Evolutionary conservation across 2,113 vertebrate species (phyloP).

Genomic region (Scomber japonicus): DNA sequence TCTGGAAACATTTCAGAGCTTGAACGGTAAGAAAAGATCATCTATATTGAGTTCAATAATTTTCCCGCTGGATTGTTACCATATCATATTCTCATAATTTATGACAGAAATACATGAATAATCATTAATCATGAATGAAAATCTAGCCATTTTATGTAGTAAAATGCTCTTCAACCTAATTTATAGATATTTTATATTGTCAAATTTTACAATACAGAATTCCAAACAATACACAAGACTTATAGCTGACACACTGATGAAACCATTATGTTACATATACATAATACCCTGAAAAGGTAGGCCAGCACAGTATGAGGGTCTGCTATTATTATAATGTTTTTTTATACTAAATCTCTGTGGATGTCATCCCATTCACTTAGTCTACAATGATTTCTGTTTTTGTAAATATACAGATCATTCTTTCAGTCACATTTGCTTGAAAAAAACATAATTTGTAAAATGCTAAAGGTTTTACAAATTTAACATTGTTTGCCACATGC

Average conservation of each 20-base stretch:
- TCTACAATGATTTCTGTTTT: conserved; percentile 21
- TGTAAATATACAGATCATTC: conserved; percentile 38
- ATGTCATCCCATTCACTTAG: conserved; percentile 48
- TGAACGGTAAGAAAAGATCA: background rate
- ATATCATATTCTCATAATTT: background rate
- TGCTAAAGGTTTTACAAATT: conserved; percentile 18
- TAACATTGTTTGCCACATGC: conserved; percentile 3
- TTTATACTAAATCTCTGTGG: conserved; percentile 40
- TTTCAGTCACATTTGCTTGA: conserved; percentile 18
- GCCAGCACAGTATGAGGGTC: conserved; percentile 39
- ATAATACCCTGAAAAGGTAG: conserved; percentile 50
- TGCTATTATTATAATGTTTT: conserved; percentile 19
- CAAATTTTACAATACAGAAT: conserved; percentile 34
- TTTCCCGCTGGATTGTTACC: background rate
- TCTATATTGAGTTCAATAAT: background rate
- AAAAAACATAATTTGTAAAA: conserved; percentile 28
- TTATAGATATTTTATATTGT: conserved; percentile 12
- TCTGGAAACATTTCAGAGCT: background rate
- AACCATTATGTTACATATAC: conserved; percentile 34
- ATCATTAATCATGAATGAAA: background rate
- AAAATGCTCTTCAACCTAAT: conserved; percentile 13
- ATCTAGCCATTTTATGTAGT: conserved; percentile 7
- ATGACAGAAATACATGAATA: background rate
- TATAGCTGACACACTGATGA: conserved; percentile 30
- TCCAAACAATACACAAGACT: conserved; percentile 35